Evolutionary conservation across 2,888 invertebrate species (phyloP), one percentile per base, ranked within the genome.

Genomic region (Drosophila heteroneura): DNA sequence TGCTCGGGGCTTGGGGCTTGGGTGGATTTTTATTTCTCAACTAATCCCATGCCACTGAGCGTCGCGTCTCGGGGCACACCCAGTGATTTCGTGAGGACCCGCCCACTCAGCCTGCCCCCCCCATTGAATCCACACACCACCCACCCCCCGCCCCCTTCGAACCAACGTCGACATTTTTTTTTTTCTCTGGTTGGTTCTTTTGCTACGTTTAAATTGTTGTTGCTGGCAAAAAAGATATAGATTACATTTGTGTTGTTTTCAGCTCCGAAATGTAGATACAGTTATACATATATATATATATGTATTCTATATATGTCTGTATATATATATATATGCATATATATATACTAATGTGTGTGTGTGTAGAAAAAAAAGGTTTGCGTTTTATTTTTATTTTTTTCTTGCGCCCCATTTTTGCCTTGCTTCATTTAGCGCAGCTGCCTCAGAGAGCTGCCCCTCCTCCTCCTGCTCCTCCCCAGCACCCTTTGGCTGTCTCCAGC

Each of bases 21-120:
- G 79, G 84, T 83, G 89, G 82, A 82, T 81, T 85, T 85, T 85
- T 85, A 89, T 85, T 85, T 87, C 85, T 82, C 81, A 85, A 85
- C 85, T 85, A 89, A 85, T 85, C 85, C 87, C 87, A 76, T 74
- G 81, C 82, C 86, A 71, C 63, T 41, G 60, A 54, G 71, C 60
- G 67, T 57, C 72, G 60, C 56, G 63, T 61, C 62, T 74, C 66
- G 47, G 59, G 87, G 85, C 85, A 79, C 85, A 85, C 85, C 87
- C 89, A 87, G 53, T 69, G 85, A 89, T 89, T 87, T 85, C 81
- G 81, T 89, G 84, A 75, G 75, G 82, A 39, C 88, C 82, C 56
- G 44, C 73, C 54, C 19, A 44, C 78, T 16, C 26, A 22, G 47
- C 47, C 47, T 22, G 47, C 33, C 12, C 12, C 47, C 22, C 22